phyloP scores from a whole-genome alignment of 1,140 invertebrate species.

The Helicoverpa zea region DNA sequence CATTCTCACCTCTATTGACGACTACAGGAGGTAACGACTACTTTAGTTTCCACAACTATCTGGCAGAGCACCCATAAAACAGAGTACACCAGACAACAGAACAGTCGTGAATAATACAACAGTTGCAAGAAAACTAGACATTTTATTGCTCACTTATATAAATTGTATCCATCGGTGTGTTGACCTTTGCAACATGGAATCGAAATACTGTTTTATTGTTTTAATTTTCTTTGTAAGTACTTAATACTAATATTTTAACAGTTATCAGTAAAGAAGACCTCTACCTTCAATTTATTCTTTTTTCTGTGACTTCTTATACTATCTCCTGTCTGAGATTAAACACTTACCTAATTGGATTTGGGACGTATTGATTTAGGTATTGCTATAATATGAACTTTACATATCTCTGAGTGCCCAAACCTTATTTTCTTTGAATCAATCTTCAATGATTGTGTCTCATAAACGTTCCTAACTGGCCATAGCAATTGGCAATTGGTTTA shows the following conservation, averaged over 20 bases:
- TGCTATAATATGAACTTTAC: no score
- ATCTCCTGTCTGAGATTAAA: no score
- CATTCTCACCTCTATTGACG: background rate
- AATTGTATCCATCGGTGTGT: background rate
- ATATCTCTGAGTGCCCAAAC: no score
- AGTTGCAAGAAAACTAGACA: background rate
- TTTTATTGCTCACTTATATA: background rate
- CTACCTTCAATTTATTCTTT: no score
- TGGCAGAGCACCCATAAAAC: slow-evolving; percentile 32
- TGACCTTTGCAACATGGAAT: slow-evolving; percentile 9
- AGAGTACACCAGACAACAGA: slow-evolving; percentile 20
- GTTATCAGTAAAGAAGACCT: no score
- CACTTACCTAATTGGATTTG: no score
- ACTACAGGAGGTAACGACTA: slow-evolving; percentile 6
- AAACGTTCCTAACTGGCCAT: no score
- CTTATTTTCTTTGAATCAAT: no score
- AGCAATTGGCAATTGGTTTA: background rate
- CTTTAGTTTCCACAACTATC: slow-evolving; percentile 56
- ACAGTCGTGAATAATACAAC: slow-evolving; percentile 10
- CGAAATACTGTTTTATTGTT: slow-evolving; percentile 14
- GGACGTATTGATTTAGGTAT: no score
- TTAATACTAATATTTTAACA: no score
- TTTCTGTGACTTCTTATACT: no score
- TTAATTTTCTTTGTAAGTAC: slow-evolving; percentile 17
- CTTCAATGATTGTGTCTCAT: no score